phyloP scores from a whole-genome alignment of 2,113 vertebrate species.

The Oreochromis aureus region DNA sequence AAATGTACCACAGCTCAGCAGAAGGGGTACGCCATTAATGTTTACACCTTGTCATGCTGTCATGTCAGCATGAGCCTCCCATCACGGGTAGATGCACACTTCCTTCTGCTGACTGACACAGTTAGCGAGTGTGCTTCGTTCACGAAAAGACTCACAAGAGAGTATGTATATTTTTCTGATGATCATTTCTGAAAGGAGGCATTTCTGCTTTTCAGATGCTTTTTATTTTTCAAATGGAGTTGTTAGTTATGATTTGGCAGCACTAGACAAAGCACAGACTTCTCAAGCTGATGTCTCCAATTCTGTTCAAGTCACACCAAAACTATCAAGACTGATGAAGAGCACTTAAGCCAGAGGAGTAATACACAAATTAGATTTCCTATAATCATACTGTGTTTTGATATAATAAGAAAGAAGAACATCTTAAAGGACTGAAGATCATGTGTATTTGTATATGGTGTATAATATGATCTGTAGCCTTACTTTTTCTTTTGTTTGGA shows the following conservation, averaged over 20 bases:
- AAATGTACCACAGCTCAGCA: background rate
- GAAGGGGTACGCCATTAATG: background rate
- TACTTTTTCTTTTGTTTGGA: constrained; percentile 6
- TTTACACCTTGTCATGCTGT: background rate
- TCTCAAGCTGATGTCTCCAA: background rate
- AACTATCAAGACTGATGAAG: background rate
- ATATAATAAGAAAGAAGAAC: background rate
- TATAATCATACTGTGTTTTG: background rate
- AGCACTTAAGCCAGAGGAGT: background rate
- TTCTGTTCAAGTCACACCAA: background rate
- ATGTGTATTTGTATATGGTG: background rate
- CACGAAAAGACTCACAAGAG: background rate
- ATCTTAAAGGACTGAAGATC: background rate
- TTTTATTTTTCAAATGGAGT: rapidly evolving
- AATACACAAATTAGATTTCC: background rate
- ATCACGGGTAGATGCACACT: background rate
- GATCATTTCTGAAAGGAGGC: background rate
- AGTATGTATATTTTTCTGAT: background rate
- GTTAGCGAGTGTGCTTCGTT: background rate
- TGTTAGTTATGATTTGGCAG: background rate
- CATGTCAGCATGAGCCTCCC: background rate
- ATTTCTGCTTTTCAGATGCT: background rate
- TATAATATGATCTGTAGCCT: background rate
- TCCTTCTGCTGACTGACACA: background rate
- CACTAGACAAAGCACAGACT: background rate